Conservation (phyloP, 2,113 vertebrate species). For the Forbesichthys papilliferus region DNA sequence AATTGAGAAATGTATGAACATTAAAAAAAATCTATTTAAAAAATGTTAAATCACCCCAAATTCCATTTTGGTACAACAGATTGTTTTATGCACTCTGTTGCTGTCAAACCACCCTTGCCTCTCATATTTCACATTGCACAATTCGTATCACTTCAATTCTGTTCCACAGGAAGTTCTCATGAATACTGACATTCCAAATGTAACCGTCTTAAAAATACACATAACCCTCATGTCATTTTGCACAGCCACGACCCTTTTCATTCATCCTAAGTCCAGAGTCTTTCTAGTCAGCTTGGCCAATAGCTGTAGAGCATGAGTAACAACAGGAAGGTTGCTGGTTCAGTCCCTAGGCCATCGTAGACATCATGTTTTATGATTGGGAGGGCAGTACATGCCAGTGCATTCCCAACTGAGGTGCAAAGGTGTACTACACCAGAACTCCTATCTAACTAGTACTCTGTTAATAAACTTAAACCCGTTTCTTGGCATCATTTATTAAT, state of each 20-base stretch:
- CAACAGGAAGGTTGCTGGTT: background rate
- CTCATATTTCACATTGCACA: conserved; percentile 31
- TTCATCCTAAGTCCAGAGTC: conserved; percentile 19
- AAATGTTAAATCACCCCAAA: no score
- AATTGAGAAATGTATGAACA: no score
- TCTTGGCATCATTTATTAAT: background rate
- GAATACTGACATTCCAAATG: conserved; percentile 10
- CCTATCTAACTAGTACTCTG: no score
- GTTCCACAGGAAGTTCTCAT: conserved; percentile 31
- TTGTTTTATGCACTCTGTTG: background rate
- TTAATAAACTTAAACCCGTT: background rate
- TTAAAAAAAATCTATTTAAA: no score
- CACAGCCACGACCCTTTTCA: background rate
- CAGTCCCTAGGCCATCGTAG: background rate
- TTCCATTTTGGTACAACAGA: no score
- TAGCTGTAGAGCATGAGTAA: background rate
- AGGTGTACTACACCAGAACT: background rate
- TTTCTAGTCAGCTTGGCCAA: background rate
- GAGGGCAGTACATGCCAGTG: background rate
- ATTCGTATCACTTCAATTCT: conserved; percentile 2
- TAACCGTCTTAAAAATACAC: conserved; percentile 17
- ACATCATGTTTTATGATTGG: background rate
- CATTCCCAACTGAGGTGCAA: background rate
- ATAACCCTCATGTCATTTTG: background rate
- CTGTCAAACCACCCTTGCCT: conserved; percentile 30